Evolutionary conservation across 1,140 invertebrate species (phyloP).

Genomic region (Cyphomyrmex costatus): DNA sequence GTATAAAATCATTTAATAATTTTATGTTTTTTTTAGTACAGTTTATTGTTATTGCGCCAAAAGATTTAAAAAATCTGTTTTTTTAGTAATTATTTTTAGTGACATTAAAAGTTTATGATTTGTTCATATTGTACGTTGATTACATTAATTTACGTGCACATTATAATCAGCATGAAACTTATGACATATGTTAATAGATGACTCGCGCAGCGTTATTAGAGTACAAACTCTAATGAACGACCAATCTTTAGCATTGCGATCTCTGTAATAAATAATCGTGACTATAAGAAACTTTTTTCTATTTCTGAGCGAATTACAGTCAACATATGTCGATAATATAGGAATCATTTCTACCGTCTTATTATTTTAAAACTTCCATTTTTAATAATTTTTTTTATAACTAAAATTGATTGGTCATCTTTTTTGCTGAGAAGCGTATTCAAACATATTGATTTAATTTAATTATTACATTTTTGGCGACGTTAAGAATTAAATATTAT

Average conservation of each 20-base stretch:
- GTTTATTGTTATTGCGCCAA: background rate
- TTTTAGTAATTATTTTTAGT: constrained; percentile 9
- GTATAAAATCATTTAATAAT: background rate
- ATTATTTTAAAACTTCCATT: background rate
- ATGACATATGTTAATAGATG: constrained; percentile 32
- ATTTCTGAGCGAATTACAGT: background rate
- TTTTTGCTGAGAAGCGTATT: background rate
- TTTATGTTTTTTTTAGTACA: background rate
- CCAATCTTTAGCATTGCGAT: background rate
- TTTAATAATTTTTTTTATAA: background rate
- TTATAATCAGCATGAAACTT: constrained; percentile 7
- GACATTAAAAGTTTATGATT: constrained; percentile 2
- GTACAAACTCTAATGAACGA: constrained; percentile 8
- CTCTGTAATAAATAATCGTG: background rate
- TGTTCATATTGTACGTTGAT: constrained; percentile 9
- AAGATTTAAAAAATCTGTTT: background rate
- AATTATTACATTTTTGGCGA: background rate
- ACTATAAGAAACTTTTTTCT: constrained; percentile 5
- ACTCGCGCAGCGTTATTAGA: constrained; percentile 29
- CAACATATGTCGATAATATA: constrained; percentile 20
- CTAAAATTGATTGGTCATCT: background rate
- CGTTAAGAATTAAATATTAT: background rate
- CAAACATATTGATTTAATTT: constrained; percentile 1
- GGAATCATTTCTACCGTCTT: background rate
- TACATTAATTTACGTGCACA: constrained; percentile 16